These are phyloP conservation scores for Drymonia ruficornis DNA, from an alignment of 2,888 invertebrate species.

Conservation along the genomic window DNA sequence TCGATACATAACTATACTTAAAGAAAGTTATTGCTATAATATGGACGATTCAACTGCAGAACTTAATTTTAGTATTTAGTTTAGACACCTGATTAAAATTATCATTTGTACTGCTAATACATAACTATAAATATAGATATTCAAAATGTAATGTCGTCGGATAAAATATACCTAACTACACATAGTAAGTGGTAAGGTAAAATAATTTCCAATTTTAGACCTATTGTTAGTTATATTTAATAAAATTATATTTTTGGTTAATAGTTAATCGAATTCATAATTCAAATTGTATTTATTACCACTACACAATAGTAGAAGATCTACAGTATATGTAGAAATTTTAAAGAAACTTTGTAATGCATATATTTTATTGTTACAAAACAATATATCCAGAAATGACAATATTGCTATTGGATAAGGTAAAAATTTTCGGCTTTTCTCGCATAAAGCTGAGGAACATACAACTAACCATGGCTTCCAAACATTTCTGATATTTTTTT, in stretches of 20 bases:
- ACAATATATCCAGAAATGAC: no score
- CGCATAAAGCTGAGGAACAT: no score
- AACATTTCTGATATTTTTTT: neutral
- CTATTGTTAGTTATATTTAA: neutral
- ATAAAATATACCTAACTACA: constrained; percentile 19
- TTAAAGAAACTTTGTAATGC: no score
- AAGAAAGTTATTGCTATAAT: constrained; percentile 21
- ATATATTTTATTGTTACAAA: no score
- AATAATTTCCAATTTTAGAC: neutral
- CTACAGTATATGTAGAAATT: no score
- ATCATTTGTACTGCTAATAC: constrained; percentile 42
- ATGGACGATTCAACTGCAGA: constrained; percentile 17
- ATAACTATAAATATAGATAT: no score
- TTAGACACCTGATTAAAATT: neutral
- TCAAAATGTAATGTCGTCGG: no score
- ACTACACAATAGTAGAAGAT: neutral
- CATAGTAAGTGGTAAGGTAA: constrained; percentile 8
- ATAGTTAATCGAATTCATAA: neutral
- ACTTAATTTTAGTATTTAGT: neutral
- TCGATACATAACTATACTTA: constrained; percentile 18
- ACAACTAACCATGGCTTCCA: no score
- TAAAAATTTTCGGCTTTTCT: no score
- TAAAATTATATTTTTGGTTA: neutral
- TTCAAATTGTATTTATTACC: neutral
- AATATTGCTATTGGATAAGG: no score